A percentile compares a stretch with the other conserved stretches of the same genome.
Conservation (phyloP, 2,113 vertebrate species). For the Hirundichthys speculiger region DNA sequence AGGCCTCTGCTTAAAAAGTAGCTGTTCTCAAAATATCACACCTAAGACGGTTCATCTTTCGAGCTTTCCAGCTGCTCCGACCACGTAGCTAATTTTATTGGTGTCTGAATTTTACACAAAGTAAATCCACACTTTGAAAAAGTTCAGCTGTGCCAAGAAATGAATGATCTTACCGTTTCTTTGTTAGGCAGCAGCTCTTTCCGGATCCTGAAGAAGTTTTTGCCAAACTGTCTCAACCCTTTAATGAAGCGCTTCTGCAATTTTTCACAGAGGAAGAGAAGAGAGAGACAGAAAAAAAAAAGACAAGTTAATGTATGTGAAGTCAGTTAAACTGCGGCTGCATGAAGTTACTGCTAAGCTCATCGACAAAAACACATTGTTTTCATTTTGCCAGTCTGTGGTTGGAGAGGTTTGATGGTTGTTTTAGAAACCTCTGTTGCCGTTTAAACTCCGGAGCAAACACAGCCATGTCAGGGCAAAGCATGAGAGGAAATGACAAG, state of each 20-base stretch:
- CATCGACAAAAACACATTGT: slow-evolving; percentile 49
- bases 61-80: slow-evolving; percentile 3
- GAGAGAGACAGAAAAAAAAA: slow-evolving; percentile 29
- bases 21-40: slow-evolving; percentile 16
- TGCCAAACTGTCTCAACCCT: slow-evolving; percentile 96
- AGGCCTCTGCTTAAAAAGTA: slow-evolving; percentile 37
- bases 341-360: slow-evolving; percentile 35
- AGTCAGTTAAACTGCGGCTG: slow-evolving; percentile 44
- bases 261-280: slow-evolving; percentile 60
- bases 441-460: slow-evolving; percentile 53
- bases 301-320: slow-evolving; percentile 61
- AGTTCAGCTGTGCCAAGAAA: slow-evolving; percentile 16
- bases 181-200: slow-evolving; percentile 96
- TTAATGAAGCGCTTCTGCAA: slow-evolving; percentile 97
- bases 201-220: slow-evolving; percentile 99
- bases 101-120: neutral
- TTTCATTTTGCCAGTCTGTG: slow-evolving; percentile 53
- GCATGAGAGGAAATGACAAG: slow-evolving; percentile 72
- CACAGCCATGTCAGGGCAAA: slow-evolving; percentile 63
- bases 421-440: slow-evolving; percentile 57
- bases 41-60: slow-evolving; percentile 9
- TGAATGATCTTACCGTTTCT: slow-evolving; percentile 87
- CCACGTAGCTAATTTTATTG: slow-evolving; percentile 5
- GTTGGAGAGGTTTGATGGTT: slow-evolving; percentile 49
- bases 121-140: too few relatives aligned